Percentiles rank a stretch among this genome's conserved stretches.
Evolutionary conservation across 2,113 vertebrate genomes (phyloP).

Genomic region (Trichomycterus rosablanca): DNA sequence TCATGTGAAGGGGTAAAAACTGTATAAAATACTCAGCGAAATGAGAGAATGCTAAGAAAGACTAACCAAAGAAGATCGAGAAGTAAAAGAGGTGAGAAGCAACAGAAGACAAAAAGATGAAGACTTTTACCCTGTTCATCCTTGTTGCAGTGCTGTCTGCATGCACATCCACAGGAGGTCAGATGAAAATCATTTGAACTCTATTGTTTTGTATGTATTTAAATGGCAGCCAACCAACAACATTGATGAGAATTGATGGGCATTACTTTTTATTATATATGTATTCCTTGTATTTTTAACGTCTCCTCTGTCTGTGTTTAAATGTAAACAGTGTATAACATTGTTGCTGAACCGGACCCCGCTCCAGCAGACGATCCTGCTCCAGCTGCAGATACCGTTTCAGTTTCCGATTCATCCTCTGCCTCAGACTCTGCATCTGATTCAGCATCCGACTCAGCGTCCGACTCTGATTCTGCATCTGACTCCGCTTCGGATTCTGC

Average conservation of each 20-base stretch:
- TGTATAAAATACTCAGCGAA: conserved; percentile 60
- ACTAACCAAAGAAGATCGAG: conserved; percentile 18
- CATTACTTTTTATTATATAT: no score
- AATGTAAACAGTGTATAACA: background rate
- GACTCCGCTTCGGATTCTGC: conserved; percentile 42
- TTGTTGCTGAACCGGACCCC: conserved; percentile 37
- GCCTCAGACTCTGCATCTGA: conserved; percentile 1
- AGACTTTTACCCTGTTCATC: conserved; percentile 62
- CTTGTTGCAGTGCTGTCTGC: conserved; percentile 62
- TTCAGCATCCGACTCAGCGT: conserved; percentile 12
- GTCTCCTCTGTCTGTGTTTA: background rate
- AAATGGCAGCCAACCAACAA: background rate
- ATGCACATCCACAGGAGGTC: conserved; percentile 65
- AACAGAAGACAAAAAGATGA: conserved; percentile 55
- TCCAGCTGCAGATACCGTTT: conserved; percentile 25
- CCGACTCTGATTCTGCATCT: conserved; percentile 23
- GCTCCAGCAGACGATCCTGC: conserved; percentile 23
- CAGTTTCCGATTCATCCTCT: conserved; percentile 26
- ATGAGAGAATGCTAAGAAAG: conserved; percentile 41
- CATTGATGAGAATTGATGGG: no score
- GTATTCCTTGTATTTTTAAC: background rate
- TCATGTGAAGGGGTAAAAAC: conserved; percentile 46
- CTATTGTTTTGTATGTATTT: no score
- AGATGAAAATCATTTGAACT: conserved; percentile 27
- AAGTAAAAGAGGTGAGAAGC: conserved; percentile 18